These are phyloP conservation scores for Orussus abietinus DNA, from an alignment of 1,140 invertebrate species.

Conservation along the genomic window DNA sequence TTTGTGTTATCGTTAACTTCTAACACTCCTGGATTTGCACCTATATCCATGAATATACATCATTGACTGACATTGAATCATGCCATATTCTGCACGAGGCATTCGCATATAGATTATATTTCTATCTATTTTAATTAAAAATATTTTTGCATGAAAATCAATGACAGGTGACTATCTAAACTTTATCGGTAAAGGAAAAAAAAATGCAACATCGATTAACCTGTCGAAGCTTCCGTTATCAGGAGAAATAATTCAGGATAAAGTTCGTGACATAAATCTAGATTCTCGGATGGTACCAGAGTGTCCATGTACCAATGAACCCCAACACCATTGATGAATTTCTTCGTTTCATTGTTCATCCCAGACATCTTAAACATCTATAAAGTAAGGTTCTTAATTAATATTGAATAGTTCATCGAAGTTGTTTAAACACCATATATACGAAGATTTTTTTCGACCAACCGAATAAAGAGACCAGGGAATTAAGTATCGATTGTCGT, in stretches of 20 bases:
- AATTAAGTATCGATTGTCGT: slow-evolving; percentile 9
- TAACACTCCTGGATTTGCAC: slow-evolving; percentile 5
- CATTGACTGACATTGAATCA: too few species aligned
- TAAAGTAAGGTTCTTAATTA: too few species aligned
- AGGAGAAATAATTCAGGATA: slow-evolving; percentile 10
- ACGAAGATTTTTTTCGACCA: neutral
- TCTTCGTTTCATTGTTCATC: slow-evolving; percentile 6
- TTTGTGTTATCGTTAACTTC: slow-evolving; percentile 7
- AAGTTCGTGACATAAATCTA: slow-evolving; percentile 9
- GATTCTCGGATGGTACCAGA: slow-evolving; percentile 9
- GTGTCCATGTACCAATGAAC: slow-evolving; percentile 11
- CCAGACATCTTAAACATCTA: slow-evolving; percentile 11
- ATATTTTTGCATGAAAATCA: too few species aligned
- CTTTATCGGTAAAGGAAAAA: too few species aligned
- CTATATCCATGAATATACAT: slow-evolving; percentile 4
- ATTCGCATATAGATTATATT: too few species aligned
- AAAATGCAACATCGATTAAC: too few species aligned
- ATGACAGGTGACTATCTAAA: too few species aligned
- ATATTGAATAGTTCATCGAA: too few species aligned
- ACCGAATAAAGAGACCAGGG: slow-evolving; percentile 10
- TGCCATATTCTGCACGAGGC: too few species aligned
- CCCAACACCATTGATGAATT: slow-evolving; percentile 4
- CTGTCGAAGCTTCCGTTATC: slow-evolving; percentile 8
- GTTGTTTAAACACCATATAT: too few species aligned
- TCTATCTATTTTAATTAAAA: too few species aligned